These are phyloP conservation scores for Anticlea derivata DNA, from an alignment of 2,888 invertebrate genomes.

Conservation along the genomic window DNA sequence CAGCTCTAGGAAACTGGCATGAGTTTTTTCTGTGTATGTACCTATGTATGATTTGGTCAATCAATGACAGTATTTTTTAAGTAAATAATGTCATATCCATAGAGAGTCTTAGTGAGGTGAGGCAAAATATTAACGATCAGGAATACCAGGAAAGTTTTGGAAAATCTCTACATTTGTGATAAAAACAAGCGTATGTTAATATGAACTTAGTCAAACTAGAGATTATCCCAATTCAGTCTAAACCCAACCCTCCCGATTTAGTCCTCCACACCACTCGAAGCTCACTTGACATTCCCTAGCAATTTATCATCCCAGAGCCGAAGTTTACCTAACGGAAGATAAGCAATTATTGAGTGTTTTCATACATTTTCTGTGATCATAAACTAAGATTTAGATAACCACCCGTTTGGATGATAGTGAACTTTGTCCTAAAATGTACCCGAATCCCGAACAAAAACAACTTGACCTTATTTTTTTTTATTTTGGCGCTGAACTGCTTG, in stretches of 20 bases:
- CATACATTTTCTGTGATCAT: no score
- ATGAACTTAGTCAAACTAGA: constrained; percentile 1
- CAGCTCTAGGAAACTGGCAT: no score
- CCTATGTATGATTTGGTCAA: no score
- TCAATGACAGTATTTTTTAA: no score
- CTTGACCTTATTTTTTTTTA: neutral
- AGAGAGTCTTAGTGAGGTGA: no score
- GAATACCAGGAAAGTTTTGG: no score
- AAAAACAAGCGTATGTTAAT: no score
- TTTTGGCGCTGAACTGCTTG: neutral
- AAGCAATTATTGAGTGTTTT: no score
- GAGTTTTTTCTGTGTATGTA: no score
- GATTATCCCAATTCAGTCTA: constrained; percentile 1
- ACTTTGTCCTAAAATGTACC: neutral
- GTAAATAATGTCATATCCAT: no score
- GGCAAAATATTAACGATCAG: no score
- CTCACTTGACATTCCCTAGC: constrained; percentile 1
- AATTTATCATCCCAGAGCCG: constrained; percentile 12
- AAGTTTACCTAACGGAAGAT: neutral
- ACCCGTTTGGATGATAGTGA: neutral
- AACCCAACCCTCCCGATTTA: neutral
- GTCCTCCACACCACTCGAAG: constrained; percentile 3
- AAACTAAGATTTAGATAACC: neutral
- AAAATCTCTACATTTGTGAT: no score
- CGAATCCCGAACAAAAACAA: neutral